These are phyloP conservation scores for Sarcophaga caerulescens DNA, from an alignment of 2,888 invertebrate species.

Conservation along the genomic window DNA sequence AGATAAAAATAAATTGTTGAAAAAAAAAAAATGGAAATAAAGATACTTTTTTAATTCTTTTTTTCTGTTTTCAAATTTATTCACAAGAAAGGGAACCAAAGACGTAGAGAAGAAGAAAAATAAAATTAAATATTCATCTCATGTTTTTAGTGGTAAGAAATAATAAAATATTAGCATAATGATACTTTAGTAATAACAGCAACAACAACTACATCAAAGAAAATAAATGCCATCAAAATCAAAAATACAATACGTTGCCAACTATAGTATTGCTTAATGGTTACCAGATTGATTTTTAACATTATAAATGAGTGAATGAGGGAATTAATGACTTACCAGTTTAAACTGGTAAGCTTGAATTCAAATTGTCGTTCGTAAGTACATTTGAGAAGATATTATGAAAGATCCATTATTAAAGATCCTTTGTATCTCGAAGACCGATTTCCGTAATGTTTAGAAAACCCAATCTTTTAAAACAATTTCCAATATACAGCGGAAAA, in stretches of 20 bases:
- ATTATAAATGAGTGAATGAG: too few species aligned
- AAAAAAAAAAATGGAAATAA: constrained; percentile 34
- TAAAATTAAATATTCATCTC: constrained; percentile 65
- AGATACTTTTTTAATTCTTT: constrained; percentile 50
- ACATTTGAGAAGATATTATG: not conserved
- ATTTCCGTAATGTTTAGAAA: too few species aligned
- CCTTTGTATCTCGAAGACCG: too few species aligned
- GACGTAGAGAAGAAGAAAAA: constrained; percentile 21
- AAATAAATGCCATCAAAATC: constrained; percentile 6
- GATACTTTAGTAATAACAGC: constrained; percentile 61
- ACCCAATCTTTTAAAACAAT: too few species aligned
- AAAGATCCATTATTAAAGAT: not conserved
- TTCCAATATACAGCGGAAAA: too few species aligned
- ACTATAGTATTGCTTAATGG: constrained; percentile 1
- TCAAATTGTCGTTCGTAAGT: not conserved
- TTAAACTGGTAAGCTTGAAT: too few species aligned
- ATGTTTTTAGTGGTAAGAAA: constrained; percentile 63
- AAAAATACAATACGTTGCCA: constrained; percentile 28
- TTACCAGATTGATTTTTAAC: constrained; percentile 12
- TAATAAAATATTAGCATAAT: constrained; percentile 69
- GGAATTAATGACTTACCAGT: too few species aligned
- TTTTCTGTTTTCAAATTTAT: constrained; percentile 50
- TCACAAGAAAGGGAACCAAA: constrained; percentile 36
- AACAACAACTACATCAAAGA: constrained; percentile 13
- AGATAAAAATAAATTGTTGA: not conserved